Conservation (phyloP, 1,140 invertebrate genomes). For the Ooceraea biroi region DNA sequence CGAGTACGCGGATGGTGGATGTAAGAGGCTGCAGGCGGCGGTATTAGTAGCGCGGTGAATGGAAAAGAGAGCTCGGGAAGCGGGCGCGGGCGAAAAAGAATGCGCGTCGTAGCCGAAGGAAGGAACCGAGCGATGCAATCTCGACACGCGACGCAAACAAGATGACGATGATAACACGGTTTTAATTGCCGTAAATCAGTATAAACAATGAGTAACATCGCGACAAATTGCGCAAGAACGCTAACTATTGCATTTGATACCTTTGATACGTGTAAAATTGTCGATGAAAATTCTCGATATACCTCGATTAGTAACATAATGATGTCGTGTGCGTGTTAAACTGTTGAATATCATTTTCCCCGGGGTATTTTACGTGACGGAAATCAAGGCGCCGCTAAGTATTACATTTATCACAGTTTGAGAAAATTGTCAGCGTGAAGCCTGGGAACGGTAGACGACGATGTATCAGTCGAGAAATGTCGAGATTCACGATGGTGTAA, state of each 20-base stretch:
- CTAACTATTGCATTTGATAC: too few relatives aligned
- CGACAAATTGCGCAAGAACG: neutral
- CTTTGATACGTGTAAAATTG: too few relatives aligned
- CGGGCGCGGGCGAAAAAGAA: constrained; percentile 36
- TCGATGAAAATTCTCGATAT: too few relatives aligned
- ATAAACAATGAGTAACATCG: neutral
- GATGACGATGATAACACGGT: constrained; percentile 21
- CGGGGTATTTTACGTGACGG: neutral
- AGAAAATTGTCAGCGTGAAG: constrained; percentile 1
- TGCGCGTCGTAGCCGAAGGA: constrained; percentile 4
- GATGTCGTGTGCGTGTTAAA: too few relatives aligned
- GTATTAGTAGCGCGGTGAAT: constrained; percentile 56
- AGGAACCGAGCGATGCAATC: constrained; percentile 46
- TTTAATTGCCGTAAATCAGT: constrained; percentile 23
- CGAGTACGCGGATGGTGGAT: constrained; percentile 54
- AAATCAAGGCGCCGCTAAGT: neutral
- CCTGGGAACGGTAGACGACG: constrained; percentile 36
- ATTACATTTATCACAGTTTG: neutral
- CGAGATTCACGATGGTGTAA: constrained; percentile 71
- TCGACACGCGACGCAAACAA: constrained; percentile 22
- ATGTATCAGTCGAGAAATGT: constrained; percentile 36
- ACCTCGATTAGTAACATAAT: too few relatives aligned
- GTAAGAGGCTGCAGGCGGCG: constrained; percentile 42
- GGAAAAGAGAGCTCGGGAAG: neutral
- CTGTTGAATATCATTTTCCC: too few relatives aligned